Base-by-base conservation (phyloP, 1,140 invertebrate species). In the Hyphantria cunea region DNA sequence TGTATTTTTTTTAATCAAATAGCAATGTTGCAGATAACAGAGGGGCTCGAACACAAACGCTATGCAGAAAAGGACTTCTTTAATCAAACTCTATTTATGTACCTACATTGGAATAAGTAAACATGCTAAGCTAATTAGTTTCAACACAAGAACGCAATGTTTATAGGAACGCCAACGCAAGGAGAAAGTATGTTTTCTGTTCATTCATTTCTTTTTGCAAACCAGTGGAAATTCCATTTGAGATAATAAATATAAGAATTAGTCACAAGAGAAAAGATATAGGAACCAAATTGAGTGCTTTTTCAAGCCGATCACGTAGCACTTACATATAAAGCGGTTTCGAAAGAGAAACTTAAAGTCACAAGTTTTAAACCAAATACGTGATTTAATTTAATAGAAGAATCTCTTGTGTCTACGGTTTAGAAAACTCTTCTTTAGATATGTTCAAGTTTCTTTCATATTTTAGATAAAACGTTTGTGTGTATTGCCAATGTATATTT, bases 301-400 rank as follows among this genome's bases (percentile, higher is more conserved):
- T 76, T 64, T 72, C 68, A 69, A 76, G 78, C 71, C 82, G 78
- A 83, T 83, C 82, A 86, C 82, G 84, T 84, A 70, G 73, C 69
- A 66, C 60, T 66, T 78, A 79, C 70, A 76, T 78, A 78, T 81
- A 81, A 81, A 83, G 70, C 70, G 76, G 70, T 78, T 74, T 76
- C 62, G 61, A 78, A 77, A 68, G 65, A 25, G 65, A 72, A 76
- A 80, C 73, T 74, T 78, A 79, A 82, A 74, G 74, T 70, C 76
- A 81, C 84, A 86, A 84, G 80, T 85, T 85, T 83, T 84, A 83
- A 82, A 83, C 76, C 76, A 76, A 83, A 83, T 86, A 88, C 85
- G 85, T 88, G 86, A 89, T 89, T 89, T 83, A 89, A 89, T 89
- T 89, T 86, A 76, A 74, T 81, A 89, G 80, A 86, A 84, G 76